Percentiles rank a stretch among this genome's conserved stretches.
Evolutionary conservation across 2,797 vertebrate species (phyloP).

Genomic region (Xerus rutilus): DNA sequence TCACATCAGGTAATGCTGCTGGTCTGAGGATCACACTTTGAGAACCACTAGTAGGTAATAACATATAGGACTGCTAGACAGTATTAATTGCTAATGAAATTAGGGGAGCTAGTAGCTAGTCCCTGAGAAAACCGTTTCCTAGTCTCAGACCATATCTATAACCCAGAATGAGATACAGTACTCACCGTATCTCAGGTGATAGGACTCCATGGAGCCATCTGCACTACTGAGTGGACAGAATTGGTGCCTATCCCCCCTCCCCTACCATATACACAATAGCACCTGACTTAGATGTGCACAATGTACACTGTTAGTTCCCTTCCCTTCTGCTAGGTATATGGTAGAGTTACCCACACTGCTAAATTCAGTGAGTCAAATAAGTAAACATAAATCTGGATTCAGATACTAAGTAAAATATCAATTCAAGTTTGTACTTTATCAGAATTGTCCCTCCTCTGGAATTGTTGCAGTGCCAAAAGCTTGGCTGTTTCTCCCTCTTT

Average conservation of each 20-base stretch:
- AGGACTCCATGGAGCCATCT: not conserved
- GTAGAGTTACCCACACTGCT: not conserved
- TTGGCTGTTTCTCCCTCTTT: not conserved
- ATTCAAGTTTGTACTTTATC: not conserved
- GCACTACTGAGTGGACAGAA: not conserved
- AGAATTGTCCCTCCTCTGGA: not conserved
- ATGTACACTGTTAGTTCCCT: not conserved
- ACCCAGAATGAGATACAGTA: not conserved
- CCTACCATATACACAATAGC: not conserved
- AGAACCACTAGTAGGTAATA: not conserved
- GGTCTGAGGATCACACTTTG: not conserved
- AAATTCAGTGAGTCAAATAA: not conserved
- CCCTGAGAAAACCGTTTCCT: not conserved
- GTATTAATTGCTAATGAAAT: not conserved
- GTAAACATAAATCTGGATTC: not conserved
- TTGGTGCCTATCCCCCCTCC: not conserved
- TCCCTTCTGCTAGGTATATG: not conserved
- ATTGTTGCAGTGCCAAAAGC: not conserved
- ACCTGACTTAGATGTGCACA: not conserved
- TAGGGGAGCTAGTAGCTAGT: not conserved
- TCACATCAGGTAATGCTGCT: not conserved
- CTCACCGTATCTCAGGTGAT: not conserved
- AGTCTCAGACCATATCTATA: not conserved
- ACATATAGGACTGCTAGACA: not conserved
- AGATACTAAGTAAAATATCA: not conserved